Base-by-base conservation (phyloP, 2,113 vertebrate species). In the Pristiophorus japonicus region DNA sequence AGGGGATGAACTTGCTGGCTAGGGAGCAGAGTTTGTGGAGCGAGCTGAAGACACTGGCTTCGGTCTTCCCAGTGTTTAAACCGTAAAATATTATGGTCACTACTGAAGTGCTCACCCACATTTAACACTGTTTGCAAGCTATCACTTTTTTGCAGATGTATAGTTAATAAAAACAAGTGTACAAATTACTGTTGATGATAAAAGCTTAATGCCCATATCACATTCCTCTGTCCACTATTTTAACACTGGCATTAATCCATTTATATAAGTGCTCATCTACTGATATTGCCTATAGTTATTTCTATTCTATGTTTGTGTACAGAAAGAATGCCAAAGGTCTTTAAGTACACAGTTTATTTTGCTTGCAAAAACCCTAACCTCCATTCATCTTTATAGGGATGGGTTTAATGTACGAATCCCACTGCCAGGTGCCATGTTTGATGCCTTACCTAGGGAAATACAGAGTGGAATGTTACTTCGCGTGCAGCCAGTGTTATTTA, bases 391-490 rank as follows among this genome's bases (percentile, higher is more conserved):
- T 96, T 96, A 2, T 96, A 98, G 99, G 0, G 98, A 99, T 6
- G 99, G 99, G 84, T 99, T 99, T 96, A 99, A 99, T 0, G 99
- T 99, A 85, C 98, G 99, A 96, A 98, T 99, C 96, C 99, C 99
- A 3, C 96, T 99, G 96, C 99, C 99, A 4, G 98, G 98, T 65
- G 97, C 98, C 95, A 98, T 99, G 97, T 99, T 99, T 2, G 99
- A 99, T 93, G 97, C 98, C 0, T 95, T 99, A 96, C 99, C 99
- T 0, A 97, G 98, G 18, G 99, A 99, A 97, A 99, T 99, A 97
- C 99, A 99, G 96, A 99, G 98, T 0, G 99, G 99, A 95, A 99
- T 99, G 99, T 97, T 99, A 92, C 98, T 99, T 96, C 97, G 99
- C 38, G 99, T 99, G 62, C 99, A 99, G 97, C 99, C 99, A 0